Evolutionary conservation across 2,888 invertebrate genomes (phyloP).

Genomic region (Cerastis leucographa): DNA sequence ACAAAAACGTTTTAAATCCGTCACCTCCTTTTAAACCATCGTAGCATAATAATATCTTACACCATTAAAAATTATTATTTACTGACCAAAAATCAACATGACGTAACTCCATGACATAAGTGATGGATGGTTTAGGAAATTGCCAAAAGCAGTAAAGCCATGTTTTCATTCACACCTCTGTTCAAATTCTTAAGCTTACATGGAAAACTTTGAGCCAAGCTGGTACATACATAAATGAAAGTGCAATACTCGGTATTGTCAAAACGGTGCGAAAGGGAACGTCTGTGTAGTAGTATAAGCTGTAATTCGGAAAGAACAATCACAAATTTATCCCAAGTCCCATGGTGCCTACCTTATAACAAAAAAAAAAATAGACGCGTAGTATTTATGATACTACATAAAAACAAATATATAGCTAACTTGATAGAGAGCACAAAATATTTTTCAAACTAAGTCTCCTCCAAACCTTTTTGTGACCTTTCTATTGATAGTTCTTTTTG

Average conservation of each 20-base stretch:
- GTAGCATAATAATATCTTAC: conserved; percentile 31
- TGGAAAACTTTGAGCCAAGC: background rate
- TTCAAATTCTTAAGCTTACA: conserved; percentile 25
- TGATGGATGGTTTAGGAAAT: conserved; percentile 28
- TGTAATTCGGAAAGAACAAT: background rate
- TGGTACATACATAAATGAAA: background rate
- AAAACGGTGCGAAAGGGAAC: background rate
- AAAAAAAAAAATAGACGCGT: background rate
- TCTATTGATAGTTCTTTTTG: conserved; percentile 19
- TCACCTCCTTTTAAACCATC: conserved; percentile 47
- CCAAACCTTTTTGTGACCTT: conserved; percentile 24
- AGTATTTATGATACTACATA: background rate
- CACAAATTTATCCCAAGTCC: background rate
- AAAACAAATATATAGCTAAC: background rate
- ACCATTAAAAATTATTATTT: conserved; percentile 37
- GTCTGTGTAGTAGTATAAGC: background rate
- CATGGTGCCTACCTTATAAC: background rate
- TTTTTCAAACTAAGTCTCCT: background rate
- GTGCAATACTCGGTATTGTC: background rate
- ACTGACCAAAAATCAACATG: conserved; percentile 16
- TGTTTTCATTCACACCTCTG: conserved; percentile 34
- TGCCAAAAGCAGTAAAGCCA: conserved; percentile 17
- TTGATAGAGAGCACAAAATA: conserved; percentile 41
- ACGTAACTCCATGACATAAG: conserved; percentile 17
- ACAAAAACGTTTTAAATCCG: conserved; percentile 52